phyloP scores from a whole-genome alignment of 2,888 invertebrate species.

The Pollenia angustigena region DNA sequence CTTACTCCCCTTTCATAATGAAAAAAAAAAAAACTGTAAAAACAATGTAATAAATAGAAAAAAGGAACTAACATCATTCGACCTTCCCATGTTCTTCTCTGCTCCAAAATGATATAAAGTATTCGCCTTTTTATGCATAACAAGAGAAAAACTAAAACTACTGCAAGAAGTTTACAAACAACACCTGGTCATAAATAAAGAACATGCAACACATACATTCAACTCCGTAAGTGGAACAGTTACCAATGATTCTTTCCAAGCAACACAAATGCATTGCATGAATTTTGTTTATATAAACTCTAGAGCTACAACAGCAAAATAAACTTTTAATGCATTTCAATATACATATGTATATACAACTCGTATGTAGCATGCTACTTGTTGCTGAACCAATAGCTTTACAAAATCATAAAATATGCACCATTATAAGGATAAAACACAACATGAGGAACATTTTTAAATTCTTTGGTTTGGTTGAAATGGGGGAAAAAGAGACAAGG shows the following conservation, averaged over 20 bases:
- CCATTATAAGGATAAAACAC: conserved; percentile 5
- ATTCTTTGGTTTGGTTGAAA: background rate
- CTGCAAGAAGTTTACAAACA: conserved; percentile 52
- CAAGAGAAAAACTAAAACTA: conserved; percentile 7
- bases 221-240: background rate
- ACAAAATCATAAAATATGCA: conserved; percentile 60
- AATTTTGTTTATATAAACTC: conserved; percentile 4
- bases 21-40: conserved; percentile 8
- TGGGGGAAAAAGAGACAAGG: conserved; percentile 11
- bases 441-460: background rate
- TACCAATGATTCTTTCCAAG: background rate
- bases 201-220: conserved; percentile 40
- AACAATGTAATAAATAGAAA: background rate
- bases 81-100: conserved; percentile 29
- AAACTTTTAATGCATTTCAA: conserved; percentile 53
- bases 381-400: conserved; percentile 50
- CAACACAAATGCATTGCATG: background rate
- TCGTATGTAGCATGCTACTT: conserved; percentile 51
- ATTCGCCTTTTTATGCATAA: background rate
- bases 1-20: background rate
- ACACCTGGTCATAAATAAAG: conserved; percentile 63
- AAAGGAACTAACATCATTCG: conserved; percentile 31
- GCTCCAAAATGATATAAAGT: conserved; percentile 24
- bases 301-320: conserved; percentile 10
- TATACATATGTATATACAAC: background rate